Conservation (phyloP, 1,140 invertebrate genomes). For the Diachasma alloeum region DNA sequence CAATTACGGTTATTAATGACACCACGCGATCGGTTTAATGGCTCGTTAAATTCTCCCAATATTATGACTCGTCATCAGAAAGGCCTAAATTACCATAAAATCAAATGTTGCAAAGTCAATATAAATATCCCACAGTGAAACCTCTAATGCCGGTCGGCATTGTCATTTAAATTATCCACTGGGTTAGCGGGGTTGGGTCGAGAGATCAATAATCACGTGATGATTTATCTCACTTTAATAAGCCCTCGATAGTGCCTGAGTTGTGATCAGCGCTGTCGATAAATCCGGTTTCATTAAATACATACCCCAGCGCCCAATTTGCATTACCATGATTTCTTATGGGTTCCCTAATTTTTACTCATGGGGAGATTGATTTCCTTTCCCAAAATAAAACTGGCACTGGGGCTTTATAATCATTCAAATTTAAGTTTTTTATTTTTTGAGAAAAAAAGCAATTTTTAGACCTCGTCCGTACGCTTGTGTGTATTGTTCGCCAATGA, state of each 20-base stretch:
- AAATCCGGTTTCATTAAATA: constrained; percentile 13
- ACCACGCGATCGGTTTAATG: constrained; percentile 35
- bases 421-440: no score
- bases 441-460: no score
- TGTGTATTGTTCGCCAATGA: no score
- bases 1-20: not conserved
- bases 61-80: constrained; percentile 39
- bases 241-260: constrained; percentile 35
- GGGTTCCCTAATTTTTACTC: not conserved
- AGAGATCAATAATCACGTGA: constrained; percentile 38
- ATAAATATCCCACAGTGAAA: constrained; percentile 35
- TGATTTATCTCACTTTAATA: constrained; percentile 57
- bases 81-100: constrained; percentile 41
- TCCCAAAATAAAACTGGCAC: no score
- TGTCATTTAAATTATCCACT: constrained; percentile 54
- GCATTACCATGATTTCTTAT: not conserved
- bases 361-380: no score
- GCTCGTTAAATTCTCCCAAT: constrained; percentile 49
- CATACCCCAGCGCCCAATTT: not conserved
- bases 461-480: no score
- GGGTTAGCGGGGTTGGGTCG: constrained; percentile 14
- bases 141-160: constrained; percentile 41
- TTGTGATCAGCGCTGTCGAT: constrained; percentile 45
- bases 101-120: constrained; percentile 25
- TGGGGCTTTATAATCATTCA: no score